Evolutionary conservation across 2,113 vertebrate species (phyloP).

Genomic region (Oenanthe oenanthe): DNA sequence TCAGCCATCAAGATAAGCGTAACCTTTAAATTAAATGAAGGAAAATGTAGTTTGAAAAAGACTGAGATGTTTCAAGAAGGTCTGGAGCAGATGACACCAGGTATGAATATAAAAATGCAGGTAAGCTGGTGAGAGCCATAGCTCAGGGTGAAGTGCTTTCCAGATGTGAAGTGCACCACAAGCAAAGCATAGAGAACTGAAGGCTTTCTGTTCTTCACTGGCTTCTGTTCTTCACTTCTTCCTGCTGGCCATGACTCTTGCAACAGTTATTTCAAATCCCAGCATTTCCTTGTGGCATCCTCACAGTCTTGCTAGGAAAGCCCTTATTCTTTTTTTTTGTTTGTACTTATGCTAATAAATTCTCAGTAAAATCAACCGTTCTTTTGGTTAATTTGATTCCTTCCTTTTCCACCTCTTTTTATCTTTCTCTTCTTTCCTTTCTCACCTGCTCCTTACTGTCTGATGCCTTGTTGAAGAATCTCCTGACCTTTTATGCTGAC

Average conservation of each 20-base stretch:
- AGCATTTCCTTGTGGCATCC: background rate
- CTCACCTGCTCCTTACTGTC: background rate
- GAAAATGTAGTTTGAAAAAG: conserved; percentile 92
- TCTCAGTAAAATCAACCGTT: background rate
- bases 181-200: background rate
- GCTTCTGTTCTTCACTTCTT: background rate
- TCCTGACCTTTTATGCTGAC: background rate
- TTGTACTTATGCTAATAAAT: background rate
- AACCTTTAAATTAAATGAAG: conserved; percentile 89
- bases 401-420: background rate
- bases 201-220: background rate
- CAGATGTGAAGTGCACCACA: background rate
- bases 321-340: background rate
- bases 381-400: background rate
- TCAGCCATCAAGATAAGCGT: conserved; percentile 87
- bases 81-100: conserved; percentile 84
- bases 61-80: conserved; percentile 86
- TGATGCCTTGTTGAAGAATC: background rate
- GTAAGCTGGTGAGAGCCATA: background rate
- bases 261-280: background rate
- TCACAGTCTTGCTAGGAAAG: background rate
- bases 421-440: background rate
- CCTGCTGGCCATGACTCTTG: background rate
- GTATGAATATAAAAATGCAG: conserved; percentile 74
- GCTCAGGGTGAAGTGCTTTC: background rate